Evolutionary conservation across 2,113 vertebrate species (phyloP).

Genomic region (Sialia sialis): DNA sequence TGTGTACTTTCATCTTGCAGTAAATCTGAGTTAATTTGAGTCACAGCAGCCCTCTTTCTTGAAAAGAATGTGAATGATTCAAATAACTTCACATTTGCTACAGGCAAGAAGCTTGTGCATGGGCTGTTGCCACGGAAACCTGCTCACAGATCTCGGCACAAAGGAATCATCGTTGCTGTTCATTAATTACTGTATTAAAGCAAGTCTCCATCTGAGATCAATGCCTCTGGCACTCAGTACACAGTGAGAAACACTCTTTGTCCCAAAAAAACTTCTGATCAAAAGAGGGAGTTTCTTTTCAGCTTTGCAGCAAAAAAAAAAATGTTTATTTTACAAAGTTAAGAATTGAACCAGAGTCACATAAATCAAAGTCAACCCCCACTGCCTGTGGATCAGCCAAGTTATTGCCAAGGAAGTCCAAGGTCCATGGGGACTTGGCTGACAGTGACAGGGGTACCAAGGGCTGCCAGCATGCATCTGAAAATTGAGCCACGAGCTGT

Average conservation of each 20-base stretch:
- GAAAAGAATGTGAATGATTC: slow-evolving; percentile 41
- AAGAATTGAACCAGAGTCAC: neutral
- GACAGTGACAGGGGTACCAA: neutral
- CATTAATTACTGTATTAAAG: slow-evolving; percentile 57
- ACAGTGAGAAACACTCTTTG: neutral
- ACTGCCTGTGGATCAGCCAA: neutral
- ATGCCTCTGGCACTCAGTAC: neutral
- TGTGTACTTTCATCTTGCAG: neutral
- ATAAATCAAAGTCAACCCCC: slow-evolving; percentile 7
- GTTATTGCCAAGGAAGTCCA: neutral
- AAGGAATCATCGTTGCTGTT: slow-evolving; percentile 1
- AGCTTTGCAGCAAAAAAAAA: neutral
- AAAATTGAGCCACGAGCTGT: neutral
- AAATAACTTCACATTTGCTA: slow-evolving; percentile 45
- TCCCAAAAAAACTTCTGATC: neutral
- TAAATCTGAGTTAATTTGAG: slow-evolving; percentile 46
- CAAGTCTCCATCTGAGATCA: neutral
- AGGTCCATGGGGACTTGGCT: neutral
- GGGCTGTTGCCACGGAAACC: slow-evolving; percentile 38
- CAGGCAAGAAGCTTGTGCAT: slow-evolving; percentile 10
- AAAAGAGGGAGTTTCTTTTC: neutral
- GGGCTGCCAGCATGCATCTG: neutral
- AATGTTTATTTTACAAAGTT: neutral
- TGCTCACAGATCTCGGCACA: neutral
- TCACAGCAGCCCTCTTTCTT: neutral